Evolutionary conservation across 2,888 invertebrate genomes (phyloP), one percentile per base, ranked within the genome.

Genomic region (Oxycera nigricornis): DNA sequence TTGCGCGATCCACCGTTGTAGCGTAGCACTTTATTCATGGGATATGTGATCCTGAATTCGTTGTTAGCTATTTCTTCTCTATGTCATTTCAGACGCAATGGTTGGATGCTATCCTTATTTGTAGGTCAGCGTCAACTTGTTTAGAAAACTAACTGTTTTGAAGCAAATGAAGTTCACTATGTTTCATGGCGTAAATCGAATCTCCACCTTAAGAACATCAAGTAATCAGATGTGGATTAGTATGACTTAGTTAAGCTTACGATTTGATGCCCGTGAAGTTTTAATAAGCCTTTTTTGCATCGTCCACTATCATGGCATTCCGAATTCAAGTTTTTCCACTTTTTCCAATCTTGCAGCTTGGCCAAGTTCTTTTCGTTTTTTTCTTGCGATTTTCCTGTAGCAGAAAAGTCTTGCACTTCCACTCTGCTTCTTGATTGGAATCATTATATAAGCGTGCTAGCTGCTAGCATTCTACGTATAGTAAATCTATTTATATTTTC

Each of bases 221-320:
- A 2, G 7, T 55, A 20, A 17, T 59, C 30, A n/a, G 7, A 59
- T 59, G 30, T 59, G 59, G 59, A 59, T 59, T 59, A 62, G 39
- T 59, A 7, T 17, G 39, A 26, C 62, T 62, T 62, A 62, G 39
- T 11, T 62, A 20, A 62, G 39, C 24, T 39, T 41, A 7, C 46
- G n/a, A 41, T 67, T 67, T 41, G 67, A 41, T 67, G 67, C 67
- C 67, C 67, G 67, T 67, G 67, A 67, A 67, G 67, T 41, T 67
- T 41, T 67, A 26, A 24, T 46, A 6, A 31, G 46, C 59, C 28
- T 59, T 26, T 62, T 46, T 67, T 62, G 11, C 39, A 24, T 59
- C 26, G 20, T 41, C 67, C 67, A 41, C 67, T n/a, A 22, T 67
- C 67, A 24, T 17, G 17, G 26, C 67, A 67, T 67, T 67, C 67